Conservation (phyloP, 2,797 vertebrate genomes). For the Enteromius mattozi region DNA sequence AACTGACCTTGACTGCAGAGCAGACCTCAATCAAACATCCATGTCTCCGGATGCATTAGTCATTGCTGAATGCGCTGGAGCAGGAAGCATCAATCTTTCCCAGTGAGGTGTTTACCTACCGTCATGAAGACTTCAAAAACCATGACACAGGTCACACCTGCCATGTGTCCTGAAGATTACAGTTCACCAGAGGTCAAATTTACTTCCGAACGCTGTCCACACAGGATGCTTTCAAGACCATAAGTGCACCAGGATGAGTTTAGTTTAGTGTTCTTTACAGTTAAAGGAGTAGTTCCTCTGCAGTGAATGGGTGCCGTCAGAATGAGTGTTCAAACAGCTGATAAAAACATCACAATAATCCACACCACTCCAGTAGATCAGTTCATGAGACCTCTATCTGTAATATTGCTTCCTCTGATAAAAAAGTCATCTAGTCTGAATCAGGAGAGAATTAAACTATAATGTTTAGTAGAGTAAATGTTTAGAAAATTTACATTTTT, state of each 20-base stretch:
- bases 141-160: slow-evolving; percentile 33
- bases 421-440: not conserved
- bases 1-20: slow-evolving; percentile 15
- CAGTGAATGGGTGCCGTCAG: not conserved
- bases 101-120: slow-evolving; percentile 35
- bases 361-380: not conserved
- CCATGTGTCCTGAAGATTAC: slow-evolving; percentile 1
- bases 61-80: not conserved
- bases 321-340: not conserved
- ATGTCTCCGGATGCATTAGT: not conserved
- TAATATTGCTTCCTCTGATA: not conserved
- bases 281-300: not conserved
- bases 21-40: slow-evolving; percentile 14
- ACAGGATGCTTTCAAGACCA: not conserved
- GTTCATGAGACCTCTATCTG: not conserved
- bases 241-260: not conserved
- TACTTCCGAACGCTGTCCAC: not conserved
- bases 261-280: not conserved
- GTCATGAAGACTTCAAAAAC: slow-evolving; percentile 29
- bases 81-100: slow-evolving; percentile 3
- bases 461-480: too few relatives aligned
- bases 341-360: not conserved
- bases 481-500: too few relatives aligned
- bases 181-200: slow-evolving; percentile 28
- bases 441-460: not conserved